These are phyloP conservation scores for Drosophila tripunctata DNA, from an alignment of 2,888 invertebrate species.

Conservation along the genomic window DNA sequence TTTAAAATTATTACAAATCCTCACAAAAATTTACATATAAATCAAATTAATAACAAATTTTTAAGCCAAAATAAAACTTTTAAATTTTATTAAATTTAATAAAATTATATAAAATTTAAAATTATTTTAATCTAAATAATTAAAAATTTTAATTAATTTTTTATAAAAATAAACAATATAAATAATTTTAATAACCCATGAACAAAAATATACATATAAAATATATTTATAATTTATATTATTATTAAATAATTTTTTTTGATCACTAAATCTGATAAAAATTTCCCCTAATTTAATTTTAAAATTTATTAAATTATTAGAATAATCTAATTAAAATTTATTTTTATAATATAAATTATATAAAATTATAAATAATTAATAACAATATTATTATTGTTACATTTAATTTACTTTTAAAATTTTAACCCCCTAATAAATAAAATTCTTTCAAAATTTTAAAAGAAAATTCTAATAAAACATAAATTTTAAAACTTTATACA, in stretches of 20 bases:
- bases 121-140: neutral
- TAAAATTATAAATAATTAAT: neutral
- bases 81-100: slow-evolving; percentile 11
- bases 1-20: slow-evolving; percentile 83
- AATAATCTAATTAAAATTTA: neutral
- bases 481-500: no score
- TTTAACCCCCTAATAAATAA: no score
- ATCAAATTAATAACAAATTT: slow-evolving; percentile 85
- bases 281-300: neutral
- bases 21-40: slow-evolving; percentile 86
- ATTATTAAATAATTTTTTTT: slow-evolving; percentile 7
- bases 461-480: slow-evolving; percentile 1
- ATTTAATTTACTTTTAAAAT: slow-evolving; percentile 1
- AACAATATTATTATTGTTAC: neutral
- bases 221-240: neutral
- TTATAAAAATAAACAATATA: slow-evolving; percentile 1
- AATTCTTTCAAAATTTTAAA: slow-evolving; percentile 3
- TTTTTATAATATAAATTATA: neutral
- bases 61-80: slow-evolving; percentile 85
- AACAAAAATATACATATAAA: slow-evolving; percentile 6
- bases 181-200: no score
- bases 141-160: neutral
- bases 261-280: slow-evolving; percentile 26
- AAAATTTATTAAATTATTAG: neutral
- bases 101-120: slow-evolving; percentile 8